Evolutionary conservation across 1,140 invertebrate species (phyloP).

Genomic region (Notospermus geniculatus): DNA sequence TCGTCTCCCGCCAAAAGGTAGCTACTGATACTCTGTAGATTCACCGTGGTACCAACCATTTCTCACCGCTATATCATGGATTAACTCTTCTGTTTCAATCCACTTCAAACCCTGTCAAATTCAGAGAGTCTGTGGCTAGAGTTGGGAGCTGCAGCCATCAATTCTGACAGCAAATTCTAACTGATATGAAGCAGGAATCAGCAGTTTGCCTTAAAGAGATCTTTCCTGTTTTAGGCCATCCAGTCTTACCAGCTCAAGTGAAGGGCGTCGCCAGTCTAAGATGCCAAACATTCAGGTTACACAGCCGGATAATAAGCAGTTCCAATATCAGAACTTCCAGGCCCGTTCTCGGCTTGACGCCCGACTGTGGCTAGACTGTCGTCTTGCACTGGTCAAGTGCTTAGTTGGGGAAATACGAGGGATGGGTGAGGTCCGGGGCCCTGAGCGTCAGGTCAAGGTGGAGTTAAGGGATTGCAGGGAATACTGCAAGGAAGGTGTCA

Average conservation of each 20-base stretch:
- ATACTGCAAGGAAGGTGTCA: constrained; percentile 48
- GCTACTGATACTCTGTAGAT: too few relatives aligned
- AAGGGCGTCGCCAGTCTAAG: constrained; percentile 10
- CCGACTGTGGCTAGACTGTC: constrained; percentile 46
- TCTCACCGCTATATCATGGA: too few relatives aligned
- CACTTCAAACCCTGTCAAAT: too few relatives aligned
- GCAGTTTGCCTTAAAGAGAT: too few relatives aligned
- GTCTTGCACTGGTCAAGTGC: constrained; percentile 37
- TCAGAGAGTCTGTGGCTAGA: too few relatives aligned
- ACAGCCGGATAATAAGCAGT: constrained; percentile 40
- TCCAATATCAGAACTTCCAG: constrained; percentile 51
- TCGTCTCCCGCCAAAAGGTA: too few relatives aligned
- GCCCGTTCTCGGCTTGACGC: constrained; percentile 47
- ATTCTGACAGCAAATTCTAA: too few relatives aligned
- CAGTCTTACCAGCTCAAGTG: constrained; percentile 35
- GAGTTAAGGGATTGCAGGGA: constrained; percentile 47
- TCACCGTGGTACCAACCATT: too few relatives aligned
- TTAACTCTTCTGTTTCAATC: too few relatives aligned
- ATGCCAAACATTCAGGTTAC: constrained; percentile 29
- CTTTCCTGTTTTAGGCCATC: constrained; percentile 36
- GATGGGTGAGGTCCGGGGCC: constrained; percentile 52
- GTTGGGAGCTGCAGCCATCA: too few relatives aligned
- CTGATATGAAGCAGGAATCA: too few relatives aligned
- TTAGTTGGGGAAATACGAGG: constrained; percentile 47
- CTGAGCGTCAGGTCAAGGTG: constrained; percentile 39